These are phyloP conservation scores for Porites lobata DNA, from an alignment of 92 coral and sea anemone species.

Conservation along the genomic window DNA sequence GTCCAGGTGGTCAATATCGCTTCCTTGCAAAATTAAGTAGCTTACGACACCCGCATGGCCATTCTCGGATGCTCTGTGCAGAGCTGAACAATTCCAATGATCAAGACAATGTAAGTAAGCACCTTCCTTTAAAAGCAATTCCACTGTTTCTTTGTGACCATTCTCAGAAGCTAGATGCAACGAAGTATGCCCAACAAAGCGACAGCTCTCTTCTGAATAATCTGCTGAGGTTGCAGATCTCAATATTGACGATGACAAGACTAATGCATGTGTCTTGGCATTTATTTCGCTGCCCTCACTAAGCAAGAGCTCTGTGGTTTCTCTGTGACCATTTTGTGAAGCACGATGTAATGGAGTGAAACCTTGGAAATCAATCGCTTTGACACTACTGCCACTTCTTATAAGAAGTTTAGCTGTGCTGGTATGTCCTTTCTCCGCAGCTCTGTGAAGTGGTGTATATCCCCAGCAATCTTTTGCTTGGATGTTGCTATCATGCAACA, in stretches of 20 bases:
- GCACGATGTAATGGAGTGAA: conserved; percentile 80
- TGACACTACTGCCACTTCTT: conserved; percentile 67
- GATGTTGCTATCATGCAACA: conserved; percentile 48
- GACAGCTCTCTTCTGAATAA: background rate
- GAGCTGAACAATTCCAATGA: conserved; percentile 74
- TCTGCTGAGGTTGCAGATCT: background rate
- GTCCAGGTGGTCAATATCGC: conserved; percentile 64
- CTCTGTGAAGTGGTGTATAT: conserved; percentile 85
- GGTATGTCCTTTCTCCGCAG: conserved; percentile 84
- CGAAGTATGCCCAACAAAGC: conserved; percentile 63
- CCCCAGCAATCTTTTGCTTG: conserved; percentile 68
- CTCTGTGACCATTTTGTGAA: conserved; percentile 68
- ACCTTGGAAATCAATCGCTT: conserved; percentile 61
- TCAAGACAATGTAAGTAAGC: conserved; percentile 71
- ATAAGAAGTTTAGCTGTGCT: conserved; percentile 63
- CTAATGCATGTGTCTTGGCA: conserved; percentile 52
- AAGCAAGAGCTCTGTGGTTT: conserved; percentile 60
- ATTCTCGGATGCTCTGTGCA: conserved; percentile 82
- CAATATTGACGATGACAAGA: conserved; percentile 10
- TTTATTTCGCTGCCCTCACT: conserved; percentile 61
- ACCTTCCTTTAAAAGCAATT: conserved; percentile 68
- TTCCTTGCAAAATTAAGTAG: conserved; percentile 43
- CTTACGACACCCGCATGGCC: conserved; percentile 70
- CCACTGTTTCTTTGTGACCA: conserved; percentile 75
- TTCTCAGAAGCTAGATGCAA: conserved; percentile 81